Evolutionary conservation across 2,888 invertebrate genomes (phyloP).

Genomic region (Drosophila kanekoi): DNA sequence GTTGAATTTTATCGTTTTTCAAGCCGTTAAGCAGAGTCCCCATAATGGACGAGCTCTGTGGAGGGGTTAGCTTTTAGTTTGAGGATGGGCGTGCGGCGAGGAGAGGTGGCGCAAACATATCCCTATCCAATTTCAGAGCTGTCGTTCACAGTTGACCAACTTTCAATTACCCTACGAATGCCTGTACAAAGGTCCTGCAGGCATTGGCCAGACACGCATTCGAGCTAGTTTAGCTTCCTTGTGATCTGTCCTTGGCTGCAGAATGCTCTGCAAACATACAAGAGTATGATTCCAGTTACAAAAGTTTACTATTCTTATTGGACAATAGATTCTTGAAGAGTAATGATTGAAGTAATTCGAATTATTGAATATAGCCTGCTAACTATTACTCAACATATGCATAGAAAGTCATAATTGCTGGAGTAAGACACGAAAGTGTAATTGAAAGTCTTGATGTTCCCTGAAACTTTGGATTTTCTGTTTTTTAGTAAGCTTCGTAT

Average conservation of each 20-base stretch:
- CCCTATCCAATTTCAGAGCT: constrained; percentile 30
- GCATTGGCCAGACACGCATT: neutral
- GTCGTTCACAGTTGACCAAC: constrained; percentile 73
- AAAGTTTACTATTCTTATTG: too few relatives aligned
- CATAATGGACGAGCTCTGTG: constrained; percentile 31
- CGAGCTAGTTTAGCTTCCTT: neutral
- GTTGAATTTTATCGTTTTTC: constrained; percentile 72
- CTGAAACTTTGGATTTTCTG: neutral
- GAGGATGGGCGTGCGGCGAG: neutral
- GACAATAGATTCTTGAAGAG: too few relatives aligned
- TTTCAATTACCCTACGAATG: constrained; percentile 72
- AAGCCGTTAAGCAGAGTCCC: constrained; percentile 61
- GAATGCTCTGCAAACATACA: neutral
- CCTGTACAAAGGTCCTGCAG: constrained; percentile 8
- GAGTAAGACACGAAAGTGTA: constrained; percentile 6
- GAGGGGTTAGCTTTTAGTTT: constrained; percentile 1
- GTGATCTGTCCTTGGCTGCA: neutral
- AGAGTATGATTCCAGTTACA: neutral
- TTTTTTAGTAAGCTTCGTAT: constrained; percentile 39
- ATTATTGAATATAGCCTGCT: too few relatives aligned
- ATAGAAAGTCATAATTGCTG: too few relatives aligned
- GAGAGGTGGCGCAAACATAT: constrained; percentile 16
- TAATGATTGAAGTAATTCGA: neutral
- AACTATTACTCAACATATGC: too few relatives aligned
- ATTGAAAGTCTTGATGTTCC: neutral